Conservation (phyloP, 2,888 invertebrate genomes). For the Lypha dubia region DNA sequence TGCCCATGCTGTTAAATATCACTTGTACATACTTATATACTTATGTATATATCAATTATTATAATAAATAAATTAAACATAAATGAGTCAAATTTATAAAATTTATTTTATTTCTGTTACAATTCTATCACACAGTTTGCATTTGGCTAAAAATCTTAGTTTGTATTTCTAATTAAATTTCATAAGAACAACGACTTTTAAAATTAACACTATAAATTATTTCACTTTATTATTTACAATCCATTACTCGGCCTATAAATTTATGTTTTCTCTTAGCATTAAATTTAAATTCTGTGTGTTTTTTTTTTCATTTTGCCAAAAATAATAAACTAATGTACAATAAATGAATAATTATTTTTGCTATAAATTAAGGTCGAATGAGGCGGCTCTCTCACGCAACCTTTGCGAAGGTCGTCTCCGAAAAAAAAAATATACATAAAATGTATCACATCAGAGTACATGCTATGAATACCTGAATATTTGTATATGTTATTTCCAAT, state of each 20-base stretch:
- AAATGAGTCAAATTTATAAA: too few relatives aligned
- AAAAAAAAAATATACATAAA: constrained; percentile 28
- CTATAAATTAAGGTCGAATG: not conserved
- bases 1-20: too few relatives aligned
- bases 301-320: constrained; percentile 41
- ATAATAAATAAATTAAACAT: too few relatives aligned
- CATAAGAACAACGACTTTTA: constrained; percentile 29
- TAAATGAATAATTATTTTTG: constrained; percentile 14
- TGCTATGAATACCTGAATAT: constrained; percentile 50
- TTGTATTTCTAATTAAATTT: constrained; percentile 17
- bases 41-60: too few relatives aligned
- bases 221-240: constrained; percentile 22
- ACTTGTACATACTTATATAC: too few relatives aligned
- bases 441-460: constrained; percentile 38
- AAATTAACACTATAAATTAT: constrained; percentile 38
- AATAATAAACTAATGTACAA: constrained; percentile 31
- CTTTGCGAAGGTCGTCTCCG: constrained; percentile 50
- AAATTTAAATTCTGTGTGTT: constrained; percentile 36
- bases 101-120: too few relatives aligned
- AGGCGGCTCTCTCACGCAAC: constrained; percentile 27
- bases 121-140: not conserved
- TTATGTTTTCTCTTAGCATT: constrained; percentile 2
- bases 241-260: not conserved
- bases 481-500: not conserved
- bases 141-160: not conserved